Percentiles rank a stretch among this genome's conserved stretches.
Conservation (phyloP, 1,140 invertebrate species). For the Pararge aegeria region DNA sequence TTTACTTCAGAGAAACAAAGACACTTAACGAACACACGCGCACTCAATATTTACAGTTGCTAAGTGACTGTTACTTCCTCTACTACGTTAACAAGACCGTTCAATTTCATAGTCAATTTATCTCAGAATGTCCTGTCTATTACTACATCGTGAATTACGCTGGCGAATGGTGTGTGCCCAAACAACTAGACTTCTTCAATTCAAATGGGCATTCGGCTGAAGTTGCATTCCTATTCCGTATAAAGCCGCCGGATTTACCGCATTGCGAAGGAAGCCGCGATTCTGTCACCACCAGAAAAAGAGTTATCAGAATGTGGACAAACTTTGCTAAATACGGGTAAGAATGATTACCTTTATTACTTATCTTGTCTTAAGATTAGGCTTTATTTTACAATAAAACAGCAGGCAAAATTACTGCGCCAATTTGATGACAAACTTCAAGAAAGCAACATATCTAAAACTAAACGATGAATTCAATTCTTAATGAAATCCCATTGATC, state of each 20-base stretch:
- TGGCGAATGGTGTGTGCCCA: constrained; percentile 56
- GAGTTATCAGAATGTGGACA: constrained; percentile 67
- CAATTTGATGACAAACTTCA: no score
- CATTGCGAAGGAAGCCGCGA: constrained; percentile 54
- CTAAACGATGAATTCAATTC: no score
- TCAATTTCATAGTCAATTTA: constrained; percentile 44
- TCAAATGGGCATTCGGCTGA: constrained; percentile 53
- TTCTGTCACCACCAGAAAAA: constrained; percentile 52
- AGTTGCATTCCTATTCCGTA: constrained; percentile 54
- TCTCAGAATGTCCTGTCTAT: constrained; percentile 53
- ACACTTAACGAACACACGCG: constrained; percentile 43
- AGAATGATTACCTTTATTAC: constrained; percentile 12
- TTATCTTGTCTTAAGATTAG: neutral
- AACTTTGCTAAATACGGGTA: constrained; percentile 74
- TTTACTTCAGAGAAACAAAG: constrained; percentile 52
- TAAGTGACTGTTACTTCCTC: constrained; percentile 62
- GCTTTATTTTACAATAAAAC: neutral
- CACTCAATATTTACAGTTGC: constrained; percentile 55
- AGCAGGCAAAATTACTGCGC: no score
- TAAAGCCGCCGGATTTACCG: constrained; percentile 31
- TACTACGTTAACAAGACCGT: constrained; percentile 65
- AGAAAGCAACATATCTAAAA: no score
- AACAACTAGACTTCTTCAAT: constrained; percentile 45
- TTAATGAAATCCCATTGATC: no score
- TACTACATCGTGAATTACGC: constrained; percentile 63